A percentile compares a stretch with the other conserved stretches of the same genome.
Conservation (phyloP, 2,888 invertebrate genomes). For the Luperina testacea region DNA sequence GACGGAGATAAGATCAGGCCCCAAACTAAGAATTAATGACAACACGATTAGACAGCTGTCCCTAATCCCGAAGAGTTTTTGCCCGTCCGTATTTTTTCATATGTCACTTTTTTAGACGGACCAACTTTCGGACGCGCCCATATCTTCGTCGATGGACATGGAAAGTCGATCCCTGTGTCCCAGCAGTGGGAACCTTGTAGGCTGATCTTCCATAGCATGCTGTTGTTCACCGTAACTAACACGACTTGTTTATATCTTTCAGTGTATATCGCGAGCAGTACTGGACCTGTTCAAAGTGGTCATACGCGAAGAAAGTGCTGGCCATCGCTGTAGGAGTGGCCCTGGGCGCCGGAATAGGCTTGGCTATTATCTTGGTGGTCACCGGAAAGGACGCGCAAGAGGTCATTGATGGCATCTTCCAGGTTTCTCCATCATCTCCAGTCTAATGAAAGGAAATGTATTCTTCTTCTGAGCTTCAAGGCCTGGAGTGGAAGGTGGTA, state of each 20-base stretch:
- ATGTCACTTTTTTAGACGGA: neutral
- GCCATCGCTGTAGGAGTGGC: slow-evolving; percentile 81
- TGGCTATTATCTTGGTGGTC: slow-evolving; percentile 74
- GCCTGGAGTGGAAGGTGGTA: slow-evolving; percentile 2
- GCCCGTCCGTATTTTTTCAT: neutral
- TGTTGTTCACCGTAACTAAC: slow-evolving; percentile 4
- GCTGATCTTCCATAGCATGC: neutral
- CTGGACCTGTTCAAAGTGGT: slow-evolving; percentile 86
- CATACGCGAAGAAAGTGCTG: slow-evolving; percentile 77
- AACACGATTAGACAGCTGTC: neutral
- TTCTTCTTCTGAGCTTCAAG: neutral
- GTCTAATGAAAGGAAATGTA: slow-evolving; percentile 55
- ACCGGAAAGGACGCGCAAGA: slow-evolving; percentile 64
- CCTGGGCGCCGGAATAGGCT: slow-evolving; percentile 80
- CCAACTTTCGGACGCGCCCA: neutral
- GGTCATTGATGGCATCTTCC: slow-evolving; percentile 73
- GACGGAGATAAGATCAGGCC: neutral
- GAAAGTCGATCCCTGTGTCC: neutral
- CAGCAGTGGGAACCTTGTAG: neutral
- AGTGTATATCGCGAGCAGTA: slow-evolving; percentile 87
- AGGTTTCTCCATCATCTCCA: slow-evolving; percentile 64
- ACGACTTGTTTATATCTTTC: slow-evolving; percentile 50
- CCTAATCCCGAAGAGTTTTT: neutral
- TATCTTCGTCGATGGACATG: neutral
- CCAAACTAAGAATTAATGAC: neutral